These are phyloP conservation scores for Agrotis puta DNA, from an alignment of 2,888 invertebrate genomes.

Conservation along the genomic window DNA sequence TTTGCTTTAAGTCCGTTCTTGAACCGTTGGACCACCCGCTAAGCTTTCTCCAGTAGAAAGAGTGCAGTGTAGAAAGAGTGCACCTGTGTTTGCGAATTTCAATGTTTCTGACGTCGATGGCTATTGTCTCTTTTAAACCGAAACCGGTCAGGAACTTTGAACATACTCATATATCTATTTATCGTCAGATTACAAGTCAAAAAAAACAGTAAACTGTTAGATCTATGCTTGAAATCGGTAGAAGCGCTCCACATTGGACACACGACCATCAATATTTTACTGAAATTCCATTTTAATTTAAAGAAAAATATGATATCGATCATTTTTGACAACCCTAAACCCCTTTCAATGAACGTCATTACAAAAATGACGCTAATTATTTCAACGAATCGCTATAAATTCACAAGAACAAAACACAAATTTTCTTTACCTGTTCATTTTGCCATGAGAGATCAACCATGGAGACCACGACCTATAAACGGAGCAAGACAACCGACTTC, in stretches of 20 bases:
- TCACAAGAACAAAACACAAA: background rate
- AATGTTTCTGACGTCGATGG: background rate
- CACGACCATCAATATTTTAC: background rate
- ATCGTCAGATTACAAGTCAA: too few species aligned
- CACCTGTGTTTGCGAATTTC: background rate
- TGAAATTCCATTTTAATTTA: background rate
- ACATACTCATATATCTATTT: too few species aligned
- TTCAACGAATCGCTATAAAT: background rate
- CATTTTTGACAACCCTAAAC: conserved; percentile 40
- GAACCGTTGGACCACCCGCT: too few species aligned
- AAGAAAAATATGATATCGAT: background rate
- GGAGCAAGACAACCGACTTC: conserved; percentile 62
- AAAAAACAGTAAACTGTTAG: background rate
- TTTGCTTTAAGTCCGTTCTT: too few species aligned
- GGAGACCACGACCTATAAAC: conserved; percentile 41
- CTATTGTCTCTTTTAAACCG: background rate
- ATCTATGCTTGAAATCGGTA: background rate
- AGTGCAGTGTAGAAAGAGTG: background rate
- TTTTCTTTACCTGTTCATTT: conserved; percentile 2
- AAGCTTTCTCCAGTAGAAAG: background rate
- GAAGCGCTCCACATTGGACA: too few species aligned
- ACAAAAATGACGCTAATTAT: conserved; percentile 21
- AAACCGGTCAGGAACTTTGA: background rate
- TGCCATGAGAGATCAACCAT: conserved; percentile 18
- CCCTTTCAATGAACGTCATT: conserved; percentile 33